Conservation (phyloP, 2,113 vertebrate species). For the Pan troglodytes region NHGRI_mPanTro3-v2.1_pri NC_072404.2:17166501-17167000, state of each 20-base stretch:
- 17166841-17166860: constrained; percentile 78
- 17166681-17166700: constrained; percentile 91
- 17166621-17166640: constrained; percentile 87
- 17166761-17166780: constrained; percentile 87
- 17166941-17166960: constrained; percentile 65
- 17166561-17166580: constrained; percentile 94
- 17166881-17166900: constrained; percentile 80
- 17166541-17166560: constrained; percentile 88
- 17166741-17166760: constrained; percentile 91
- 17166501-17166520: constrained; percentile 68
- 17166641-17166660: constrained; percentile 90
- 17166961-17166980: constrained; percentile 67
- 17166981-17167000: constrained; percentile 60
- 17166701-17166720: constrained; percentile 93
- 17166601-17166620: constrained; percentile 85
- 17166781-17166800: constrained; percentile 83
- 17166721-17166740: constrained; percentile 92
- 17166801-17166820: constrained; percentile 87
- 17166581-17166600: constrained; percentile 92
- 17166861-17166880: constrained; percentile 79
- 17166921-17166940: constrained; percentile 67
- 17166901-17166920: constrained; percentile 67
- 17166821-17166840: constrained; percentile 83
- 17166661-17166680: constrained; percentile 89
- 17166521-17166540: constrained; percentile 77